Conservation (phyloP, 1,140 invertebrate genomes). For the Lordiphosa stackelbergi region DNA sequence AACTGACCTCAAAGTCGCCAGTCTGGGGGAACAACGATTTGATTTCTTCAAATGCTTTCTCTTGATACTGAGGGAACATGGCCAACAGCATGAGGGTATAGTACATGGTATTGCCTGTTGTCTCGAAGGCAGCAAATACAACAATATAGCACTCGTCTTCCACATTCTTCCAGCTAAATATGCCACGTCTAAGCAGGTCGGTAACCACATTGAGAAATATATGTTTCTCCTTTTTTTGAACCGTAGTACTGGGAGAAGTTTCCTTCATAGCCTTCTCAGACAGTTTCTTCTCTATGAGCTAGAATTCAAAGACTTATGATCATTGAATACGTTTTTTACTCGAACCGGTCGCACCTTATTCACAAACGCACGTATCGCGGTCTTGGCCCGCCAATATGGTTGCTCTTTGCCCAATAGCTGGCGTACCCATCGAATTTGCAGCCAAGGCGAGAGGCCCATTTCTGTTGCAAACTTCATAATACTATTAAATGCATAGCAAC, state of each 20-base stretch:
- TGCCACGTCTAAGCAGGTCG: conserved; percentile 47
- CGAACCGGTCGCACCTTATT: conserved; percentile 26
- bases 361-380: conserved; percentile 52
- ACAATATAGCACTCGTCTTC: conserved; percentile 66
- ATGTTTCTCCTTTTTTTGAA: conserved; percentile 38
- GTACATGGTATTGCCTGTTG: conserved; percentile 60
- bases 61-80: conserved; percentile 78
- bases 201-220: conserved; percentile 57
- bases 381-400: conserved; percentile 43
- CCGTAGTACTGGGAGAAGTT: neutral
- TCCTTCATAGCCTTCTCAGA: conserved; percentile 22
- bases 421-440: conserved; percentile 32
- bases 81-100: conserved; percentile 60
- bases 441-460: conserved; percentile 62
- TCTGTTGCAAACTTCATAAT: neutral
- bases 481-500: conserved; percentile 21
- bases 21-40: conserved; percentile 79
- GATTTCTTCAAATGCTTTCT: conserved; percentile 81
- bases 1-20: conserved; percentile 76
- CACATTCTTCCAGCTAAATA: conserved; percentile 57
- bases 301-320: neutral
- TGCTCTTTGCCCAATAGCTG: conserved; percentile 43
- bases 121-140: conserved; percentile 70
- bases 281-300: conserved; percentile 53
- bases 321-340: neutral